Evolutionary conservation across 2,113 vertebrate genomes (phyloP), one percentile per base, ranked within the genome.

Genomic region (Notothenia rossii): DNA sequence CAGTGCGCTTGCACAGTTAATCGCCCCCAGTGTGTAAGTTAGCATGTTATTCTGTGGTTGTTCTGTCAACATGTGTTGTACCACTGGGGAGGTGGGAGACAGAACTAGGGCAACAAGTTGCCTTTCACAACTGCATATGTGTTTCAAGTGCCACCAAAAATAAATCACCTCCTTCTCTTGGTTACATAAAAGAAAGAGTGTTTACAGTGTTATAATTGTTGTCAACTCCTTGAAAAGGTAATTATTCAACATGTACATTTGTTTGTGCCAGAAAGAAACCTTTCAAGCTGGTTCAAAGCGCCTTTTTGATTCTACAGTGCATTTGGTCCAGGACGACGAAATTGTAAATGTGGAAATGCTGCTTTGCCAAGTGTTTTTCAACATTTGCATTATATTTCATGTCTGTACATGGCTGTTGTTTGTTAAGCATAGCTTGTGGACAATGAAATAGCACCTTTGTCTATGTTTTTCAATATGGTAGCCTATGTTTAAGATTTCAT

Each of bases 61-160:
- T 48, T 54, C 51, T 82, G 75, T 77, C 69, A 48, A 46, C 17
- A 72, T 43, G 22, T 59, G 50, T 74, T 69, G n/a, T 56, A 40
- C 17, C 29, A 43, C 50, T 36, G 33, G 10, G 36, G 22, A 58
- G 70, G 25, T 48, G 15, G 43, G 25, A 79, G 67, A 50, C 25
- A 71, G 13, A 81, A 67, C 77, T 18, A 60, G 53, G 20, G 20
- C 29, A 74, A 59, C 14, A 85, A 59, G 62, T 60, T 79, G 33
- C 40, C 9, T 55, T 64, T 45, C 9, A 45, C 25, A 53, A 56
- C 7, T 43, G 29, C 5, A 3, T 2, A 25, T 64, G 65, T 36
- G 20, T 33, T 81, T 81, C 48, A 10, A 51, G 10, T 60, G 48
- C 33, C 18, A 54, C 5, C 2, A 46, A 4, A 80, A 77, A 62